Conservation (phyloP, 2,888 invertebrate species). For the Pardosa pseudoannulata region DNA sequence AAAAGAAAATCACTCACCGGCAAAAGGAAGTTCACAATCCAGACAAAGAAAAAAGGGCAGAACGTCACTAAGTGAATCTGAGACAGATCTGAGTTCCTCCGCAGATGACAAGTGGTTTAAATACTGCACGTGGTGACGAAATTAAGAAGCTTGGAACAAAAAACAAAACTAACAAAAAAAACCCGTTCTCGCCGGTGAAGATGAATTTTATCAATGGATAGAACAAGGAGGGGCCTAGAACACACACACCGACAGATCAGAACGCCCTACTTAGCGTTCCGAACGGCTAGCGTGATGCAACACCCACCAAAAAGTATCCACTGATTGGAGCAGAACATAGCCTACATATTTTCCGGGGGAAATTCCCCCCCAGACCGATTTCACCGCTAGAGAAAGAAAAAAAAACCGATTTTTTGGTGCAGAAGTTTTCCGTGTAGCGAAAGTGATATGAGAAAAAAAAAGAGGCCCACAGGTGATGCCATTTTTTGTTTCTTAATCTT, state of each 20-base stretch:
- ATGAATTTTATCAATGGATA: constrained; percentile 59
- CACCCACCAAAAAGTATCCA: constrained; percentile 26
- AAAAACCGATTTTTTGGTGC: constrained; percentile 13
- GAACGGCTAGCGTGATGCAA: constrained; percentile 62
- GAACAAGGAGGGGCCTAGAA: constrained; percentile 46
- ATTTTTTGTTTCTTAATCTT: not conserved
- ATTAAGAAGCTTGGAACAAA: no score
- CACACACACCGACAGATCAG: constrained; percentile 44
- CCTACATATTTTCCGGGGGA: constrained; percentile 57
- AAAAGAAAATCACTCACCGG: not conserved
- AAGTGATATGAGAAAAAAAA: constrained; percentile 28
- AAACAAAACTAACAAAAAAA: constrained; percentile 48
- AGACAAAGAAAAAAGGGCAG: not conserved
- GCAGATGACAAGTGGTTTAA: constrained; percentile 33
- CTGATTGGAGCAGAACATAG: constrained; percentile 57
- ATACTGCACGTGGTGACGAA: constrained; percentile 50
- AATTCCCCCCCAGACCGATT: constrained; percentile 31
- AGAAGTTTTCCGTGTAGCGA: constrained; percentile 20
- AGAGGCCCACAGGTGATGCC: not conserved
- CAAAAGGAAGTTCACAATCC: not conserved
- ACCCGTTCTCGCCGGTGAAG: constrained; percentile 49
- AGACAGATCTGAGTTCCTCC: not conserved
- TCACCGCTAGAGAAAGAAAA: constrained; percentile 19
- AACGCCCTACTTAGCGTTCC: constrained; percentile 64
- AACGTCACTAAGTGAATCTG: not conserved